Conservation (phyloP, 2,888 invertebrate species). For the Eledona agricola region DNA sequence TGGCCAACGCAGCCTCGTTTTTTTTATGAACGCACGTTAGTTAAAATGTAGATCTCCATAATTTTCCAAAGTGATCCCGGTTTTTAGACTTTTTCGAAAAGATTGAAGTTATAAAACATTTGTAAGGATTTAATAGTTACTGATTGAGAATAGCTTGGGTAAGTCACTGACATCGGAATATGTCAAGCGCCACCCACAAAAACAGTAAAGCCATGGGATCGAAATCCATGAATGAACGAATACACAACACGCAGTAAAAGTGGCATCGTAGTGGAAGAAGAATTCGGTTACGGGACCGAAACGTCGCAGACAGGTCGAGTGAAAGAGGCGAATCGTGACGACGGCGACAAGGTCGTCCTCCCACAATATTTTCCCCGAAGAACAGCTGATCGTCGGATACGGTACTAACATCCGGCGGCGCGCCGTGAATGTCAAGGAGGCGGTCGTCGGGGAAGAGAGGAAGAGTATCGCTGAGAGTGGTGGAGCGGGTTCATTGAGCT, state of each 20-base stretch:
- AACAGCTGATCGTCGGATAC: slow-evolving; percentile 43
- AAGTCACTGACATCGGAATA: too few species aligned
- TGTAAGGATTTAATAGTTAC: too few species aligned
- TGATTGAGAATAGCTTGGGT: too few species aligned
- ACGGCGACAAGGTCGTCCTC: slow-evolving; percentile 46
- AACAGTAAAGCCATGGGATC: too few species aligned
- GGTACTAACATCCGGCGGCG: slow-evolving; percentile 9
- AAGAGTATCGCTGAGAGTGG: slow-evolving; percentile 19
- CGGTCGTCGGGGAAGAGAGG: slow-evolving; percentile 22
- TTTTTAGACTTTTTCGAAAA: too few species aligned
- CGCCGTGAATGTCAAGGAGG: slow-evolving; percentile 47
- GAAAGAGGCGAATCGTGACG: slow-evolving; percentile 28
- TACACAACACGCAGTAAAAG: slow-evolving; percentile 28
- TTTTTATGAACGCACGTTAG: too few species aligned
- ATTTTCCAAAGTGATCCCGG: too few species aligned
- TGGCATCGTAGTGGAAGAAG: slow-evolving; percentile 26
- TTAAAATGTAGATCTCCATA: too few species aligned
- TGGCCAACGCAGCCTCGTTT: too few species aligned
- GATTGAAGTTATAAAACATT: too few species aligned
- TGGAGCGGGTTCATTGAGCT: slow-evolving; percentile 34
- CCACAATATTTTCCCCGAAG: slow-evolving; percentile 46
- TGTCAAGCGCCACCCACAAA: too few species aligned
- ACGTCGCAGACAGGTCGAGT: slow-evolving; percentile 5
- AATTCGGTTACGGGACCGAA: slow-evolving; percentile 21
- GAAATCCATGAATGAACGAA: slow-evolving; percentile 34